phyloP scores from a whole-genome alignment of 1,140 invertebrate species.

The Onthophagus taurus region DNA sequence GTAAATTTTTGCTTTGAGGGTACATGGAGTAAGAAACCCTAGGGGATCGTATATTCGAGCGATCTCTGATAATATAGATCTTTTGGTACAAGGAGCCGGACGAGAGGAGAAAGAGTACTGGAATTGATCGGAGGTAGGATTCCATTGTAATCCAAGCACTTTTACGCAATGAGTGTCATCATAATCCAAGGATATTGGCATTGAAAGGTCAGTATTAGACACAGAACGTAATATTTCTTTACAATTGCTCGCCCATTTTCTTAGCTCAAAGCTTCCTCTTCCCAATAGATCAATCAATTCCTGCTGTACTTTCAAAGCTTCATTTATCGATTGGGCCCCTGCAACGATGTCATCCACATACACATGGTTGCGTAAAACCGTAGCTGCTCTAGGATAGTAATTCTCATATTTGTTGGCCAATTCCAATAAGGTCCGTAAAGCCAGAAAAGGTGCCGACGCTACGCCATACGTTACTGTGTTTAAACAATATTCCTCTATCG shows the following conservation, averaged over 20 bases:
- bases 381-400: constrained; percentile 18
- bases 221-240: background rate
- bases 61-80: constrained; percentile 9
- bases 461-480: no score
- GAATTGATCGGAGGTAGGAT: background rate
- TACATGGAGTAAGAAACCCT: constrained; percentile 9
- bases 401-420: constrained; percentile 18
- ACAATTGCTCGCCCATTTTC: constrained; percentile 1
- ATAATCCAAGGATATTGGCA: constrained; percentile 3
- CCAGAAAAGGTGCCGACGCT: constrained; percentile 29
- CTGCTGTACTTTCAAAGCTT: constrained; percentile 27
- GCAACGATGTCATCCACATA: constrained; percentile 32
- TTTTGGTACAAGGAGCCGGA: constrained; percentile 7
- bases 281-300: background rate
- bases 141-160: constrained; percentile 5
- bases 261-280: constrained; percentile 5
- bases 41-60: constrained; percentile 13
- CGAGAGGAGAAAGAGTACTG: no score
- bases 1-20: constrained; percentile 11
- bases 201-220: constrained; percentile 20
- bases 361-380: constrained; percentile 20
- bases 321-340: constrained; percentile 17
- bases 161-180: background rate
- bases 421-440: constrained; percentile 23
- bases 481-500: no score